A percentile compares a stretch with the other conserved stretches of the same genome.
Conservation (phyloP, 2,113 vertebrate genomes). For the Condylura cristata region DNA sequence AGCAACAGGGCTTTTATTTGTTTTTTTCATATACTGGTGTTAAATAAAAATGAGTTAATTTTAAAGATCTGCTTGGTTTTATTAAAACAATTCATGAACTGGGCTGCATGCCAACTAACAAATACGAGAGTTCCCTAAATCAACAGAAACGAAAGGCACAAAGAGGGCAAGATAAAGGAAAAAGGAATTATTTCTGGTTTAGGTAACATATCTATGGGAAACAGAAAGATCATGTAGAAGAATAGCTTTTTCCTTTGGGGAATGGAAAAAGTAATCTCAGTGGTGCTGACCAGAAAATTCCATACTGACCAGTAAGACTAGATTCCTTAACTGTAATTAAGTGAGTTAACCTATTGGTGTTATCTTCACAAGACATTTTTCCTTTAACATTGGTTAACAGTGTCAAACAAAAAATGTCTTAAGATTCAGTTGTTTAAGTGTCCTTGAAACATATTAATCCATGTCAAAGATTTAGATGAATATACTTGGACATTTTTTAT, state of each 20-base stretch:
- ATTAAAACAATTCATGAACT: neutral
- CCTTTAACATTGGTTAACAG: neutral
- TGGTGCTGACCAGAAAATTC: too few relatives aligned
- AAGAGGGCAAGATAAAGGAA: neutral
- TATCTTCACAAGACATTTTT: too few relatives aligned
- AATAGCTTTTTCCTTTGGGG: neutral
- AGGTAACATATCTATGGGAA: neutral
- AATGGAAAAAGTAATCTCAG: too few relatives aligned
- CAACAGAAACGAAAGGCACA: neutral
- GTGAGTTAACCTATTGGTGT: too few relatives aligned
- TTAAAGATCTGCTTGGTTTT: neutral
- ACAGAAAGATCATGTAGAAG: neutral
- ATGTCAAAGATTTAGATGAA: conserved; percentile 46
- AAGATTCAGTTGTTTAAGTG: neutral
- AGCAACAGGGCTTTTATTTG: neutral
- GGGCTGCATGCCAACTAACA: neutral
- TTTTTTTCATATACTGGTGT: neutral
- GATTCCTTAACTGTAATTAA: too few relatives aligned
- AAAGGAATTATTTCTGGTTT: neutral
- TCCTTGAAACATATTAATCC: neutral
- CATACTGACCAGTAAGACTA: too few relatives aligned
- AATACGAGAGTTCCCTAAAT: neutral
- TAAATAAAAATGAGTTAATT: neutral
- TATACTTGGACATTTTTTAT: neutral
- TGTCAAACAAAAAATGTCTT: conserved; percentile 7